phyloP scores from a whole-genome alignment of 2,797 vertebrate genomes.

The Xenops minutus region DNA sequence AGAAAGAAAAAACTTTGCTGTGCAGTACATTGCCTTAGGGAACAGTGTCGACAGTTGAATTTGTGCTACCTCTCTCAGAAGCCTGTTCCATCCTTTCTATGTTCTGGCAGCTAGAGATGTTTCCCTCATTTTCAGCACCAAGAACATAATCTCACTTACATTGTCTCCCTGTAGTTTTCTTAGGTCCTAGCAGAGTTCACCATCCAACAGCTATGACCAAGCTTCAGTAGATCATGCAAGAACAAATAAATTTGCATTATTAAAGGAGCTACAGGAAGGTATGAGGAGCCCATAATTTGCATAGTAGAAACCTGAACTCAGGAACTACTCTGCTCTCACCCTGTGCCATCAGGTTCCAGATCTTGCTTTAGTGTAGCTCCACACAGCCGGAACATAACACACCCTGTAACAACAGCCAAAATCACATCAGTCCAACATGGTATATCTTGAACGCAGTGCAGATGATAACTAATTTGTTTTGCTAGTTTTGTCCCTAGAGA shows the following conservation, averaged over 20 bases:
- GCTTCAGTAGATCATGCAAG: neutral
- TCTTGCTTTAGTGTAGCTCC: neutral
- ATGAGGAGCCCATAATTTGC: neutral
- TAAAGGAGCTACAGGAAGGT: neutral
- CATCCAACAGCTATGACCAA: neutral
- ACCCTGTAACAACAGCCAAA: neutral
- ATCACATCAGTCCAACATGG: neutral
- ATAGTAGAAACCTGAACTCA: neutral
- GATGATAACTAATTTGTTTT: neutral
- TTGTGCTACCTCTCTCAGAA: neutral
- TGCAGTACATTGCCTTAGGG: neutral
- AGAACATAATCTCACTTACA: neutral
- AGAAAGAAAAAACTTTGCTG: neutral
- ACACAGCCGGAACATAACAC: neutral
- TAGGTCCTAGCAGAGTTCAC: neutral
- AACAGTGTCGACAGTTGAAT: neutral
- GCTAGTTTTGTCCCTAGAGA: neutral
- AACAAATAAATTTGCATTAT: neutral
- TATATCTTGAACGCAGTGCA: neutral
- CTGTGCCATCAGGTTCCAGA: neutral
- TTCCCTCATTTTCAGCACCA: neutral
- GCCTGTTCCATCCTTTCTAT: neutral
- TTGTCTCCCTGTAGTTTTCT: neutral
- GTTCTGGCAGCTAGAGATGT: neutral
- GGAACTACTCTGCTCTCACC: neutral